Evolutionary conservation across 2,888 invertebrate genomes (phyloP), one percentile per base, ranked within the genome.

Genomic region (Chloroclysta siterata): DNA sequence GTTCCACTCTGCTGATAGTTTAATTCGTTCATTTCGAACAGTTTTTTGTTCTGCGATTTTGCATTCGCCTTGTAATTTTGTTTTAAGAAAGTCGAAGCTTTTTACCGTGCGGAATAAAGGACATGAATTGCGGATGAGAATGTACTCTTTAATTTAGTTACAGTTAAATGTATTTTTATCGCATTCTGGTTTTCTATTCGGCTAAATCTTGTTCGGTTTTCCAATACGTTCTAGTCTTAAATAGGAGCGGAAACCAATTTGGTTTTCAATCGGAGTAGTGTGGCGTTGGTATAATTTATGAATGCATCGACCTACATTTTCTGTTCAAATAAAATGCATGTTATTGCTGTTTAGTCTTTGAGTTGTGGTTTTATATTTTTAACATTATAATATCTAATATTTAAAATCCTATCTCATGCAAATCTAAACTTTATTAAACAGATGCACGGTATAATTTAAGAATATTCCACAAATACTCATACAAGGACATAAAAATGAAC

Each of bases 1-100:
- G 81, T 85, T 81, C 83, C 64, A 46, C 80, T 81, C 79, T 77
- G 82, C 84, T 85, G 89, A 89, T 90, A 90, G 87, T 89, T 89
- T 87, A 89, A 89, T 89, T 87, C 87, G 87, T 86, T 82, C 80
- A 77, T 79, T 75, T 71, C 65, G 73, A 77, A 74, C 73, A 76
- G 70, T 78, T 83, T 81, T 84, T 83, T 81, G 75, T 72, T 72
- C 76, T 77, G 66, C 71, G 73, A 75, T 76, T 81, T 78, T 79
- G 77, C 75, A 79, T 83, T 78, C 77, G 75, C 76, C 75, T 76
- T 71, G 75, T 75, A 83, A 82, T 81, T 78, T 80, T 78, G 77
- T 77, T 77, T 72, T 70, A 69, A 72, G 64, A 70, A 72, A 65
- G 65, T 69, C 60, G 44, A 57, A 60, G 67, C 65, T 74, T 62